Evolutionary conservation across 2,797 vertebrate species (phyloP).

Genomic region (Emys orbicularis): DNA sequence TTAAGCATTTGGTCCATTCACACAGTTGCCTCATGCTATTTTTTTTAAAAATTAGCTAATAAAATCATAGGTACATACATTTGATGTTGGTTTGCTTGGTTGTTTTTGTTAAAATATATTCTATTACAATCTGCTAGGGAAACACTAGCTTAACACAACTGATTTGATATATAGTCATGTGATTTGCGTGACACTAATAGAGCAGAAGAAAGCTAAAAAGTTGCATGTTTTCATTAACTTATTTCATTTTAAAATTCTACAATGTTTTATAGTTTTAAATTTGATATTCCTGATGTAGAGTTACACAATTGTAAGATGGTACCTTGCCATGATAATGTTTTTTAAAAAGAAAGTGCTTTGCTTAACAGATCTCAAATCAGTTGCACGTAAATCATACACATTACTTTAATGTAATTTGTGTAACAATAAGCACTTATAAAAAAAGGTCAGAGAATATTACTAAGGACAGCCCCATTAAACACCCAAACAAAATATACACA

Average conservation of each 20-base stretch:
- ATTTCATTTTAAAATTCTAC: neutral
- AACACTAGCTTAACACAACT: neutral
- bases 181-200: constrained; percentile 27
- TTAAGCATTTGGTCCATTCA: neutral
- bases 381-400: neutral
- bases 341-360: neutral
- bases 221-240: neutral
- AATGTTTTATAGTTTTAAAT: neutral
- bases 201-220: neutral
- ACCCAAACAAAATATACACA: neutral
- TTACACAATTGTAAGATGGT: neutral
- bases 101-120: constrained; percentile 37
- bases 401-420: neutral
- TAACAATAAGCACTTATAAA: neutral
- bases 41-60: neutral
- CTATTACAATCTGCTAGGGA: constrained; percentile 11
- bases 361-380: neutral
- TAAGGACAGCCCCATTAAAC: neutral
- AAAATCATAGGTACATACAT: neutral
- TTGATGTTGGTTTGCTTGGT: constrained; percentile 37
- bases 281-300: neutral
- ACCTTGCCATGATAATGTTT: neutral
- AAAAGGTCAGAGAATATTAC: neutral
- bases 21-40: neutral
- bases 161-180: neutral